Percentiles rank a stretch among this genome's conserved stretches.
Conservation (phyloP, 1,140 invertebrate species). For the Chymomyza costata region DNA sequence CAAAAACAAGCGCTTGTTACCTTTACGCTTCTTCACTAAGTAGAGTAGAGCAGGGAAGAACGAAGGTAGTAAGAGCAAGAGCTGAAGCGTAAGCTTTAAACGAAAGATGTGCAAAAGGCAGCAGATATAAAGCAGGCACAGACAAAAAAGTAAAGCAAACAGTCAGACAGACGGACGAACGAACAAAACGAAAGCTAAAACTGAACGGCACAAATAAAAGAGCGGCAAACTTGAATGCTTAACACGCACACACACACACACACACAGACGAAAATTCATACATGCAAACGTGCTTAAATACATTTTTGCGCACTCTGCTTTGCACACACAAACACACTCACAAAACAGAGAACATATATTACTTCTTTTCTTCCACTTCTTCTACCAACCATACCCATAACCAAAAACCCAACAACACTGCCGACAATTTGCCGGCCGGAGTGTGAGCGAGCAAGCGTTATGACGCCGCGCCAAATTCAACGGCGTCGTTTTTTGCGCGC, state of each 20-base stretch:
- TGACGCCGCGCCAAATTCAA: constrained; percentile 69
- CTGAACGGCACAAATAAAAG: constrained; percentile 44
- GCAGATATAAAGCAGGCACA: constrained; percentile 29
- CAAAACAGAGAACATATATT: constrained; percentile 28
- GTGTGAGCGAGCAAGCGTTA: constrained; percentile 57
- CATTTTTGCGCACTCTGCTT: constrained; percentile 62
- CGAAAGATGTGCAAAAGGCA: constrained; percentile 37
- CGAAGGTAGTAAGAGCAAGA: too few species aligned
- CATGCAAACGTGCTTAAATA: constrained; percentile 22
- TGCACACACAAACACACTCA: constrained; percentile 31
- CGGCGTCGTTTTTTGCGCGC: constrained; percentile 69
- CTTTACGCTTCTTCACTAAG: too few species aligned
- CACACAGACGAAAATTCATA: not conserved
- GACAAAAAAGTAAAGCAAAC: constrained; percentile 37
- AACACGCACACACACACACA: constrained; percentile 15
- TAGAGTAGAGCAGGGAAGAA: too few species aligned
- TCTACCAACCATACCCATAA: constrained; percentile 11
- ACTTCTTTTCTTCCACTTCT: constrained; percentile 34
- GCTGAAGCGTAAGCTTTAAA: constrained; percentile 45
- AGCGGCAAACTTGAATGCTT: constrained; percentile 61
- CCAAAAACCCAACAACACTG: constrained; percentile 29
- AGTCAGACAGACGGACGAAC: constrained; percentile 33
- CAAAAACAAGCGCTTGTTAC: constrained; percentile 9
- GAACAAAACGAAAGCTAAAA: constrained; percentile 49
- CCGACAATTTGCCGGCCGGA: constrained; percentile 64